Evolutionary conservation across 1,140 invertebrate genomes (phyloP), one percentile per base, ranked within the genome.

Genomic region (Lordiphosa clarofinis): DNA sequence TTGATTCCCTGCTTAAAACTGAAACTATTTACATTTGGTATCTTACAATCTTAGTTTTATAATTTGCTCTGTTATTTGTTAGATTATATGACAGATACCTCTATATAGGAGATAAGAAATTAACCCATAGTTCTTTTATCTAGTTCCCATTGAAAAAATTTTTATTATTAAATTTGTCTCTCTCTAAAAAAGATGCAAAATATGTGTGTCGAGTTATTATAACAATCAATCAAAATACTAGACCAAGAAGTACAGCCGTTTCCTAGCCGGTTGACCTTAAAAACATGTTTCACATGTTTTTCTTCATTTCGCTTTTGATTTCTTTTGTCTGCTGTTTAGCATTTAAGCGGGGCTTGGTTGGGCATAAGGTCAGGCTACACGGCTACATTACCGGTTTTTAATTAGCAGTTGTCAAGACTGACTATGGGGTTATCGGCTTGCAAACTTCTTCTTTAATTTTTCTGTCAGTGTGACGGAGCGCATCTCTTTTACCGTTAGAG

Each of bases 211-310:
- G 9, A n/a, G 10, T 4, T n/a, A n/a, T 37, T 38, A 7, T 8
- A 38, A 24, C 19, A 7, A 68, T 68, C n/a, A 65, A 44, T 66
- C 38, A 31, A 31, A 31, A 66, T 13, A 37, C 28, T 33, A 11
- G 38, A 59, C 52, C 53, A 44, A 11, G 11, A 59, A 52, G 67
- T 52, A 62, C 52, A 36, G 35, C 55, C 28, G 48, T 39, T 33
- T 44, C 66, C 43, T 56, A 73, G 55, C 75, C 62, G 42, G 70
- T 68, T 70, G 66, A 64, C 79, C 79, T 86, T 84, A 61, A 78
- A 84, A 86, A 84, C 73, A 50, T 53, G 78, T 86, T 86, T 63
- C 38, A 31, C 28, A 31, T 31, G 28, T 46, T 60, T 69, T 56
- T 60, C 38, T 39, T 35, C 15, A 49, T 56, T 44, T 56, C 39